Evolutionary conservation across 2,888 invertebrate genomes (phyloP), one percentile per base, ranked within the genome.

Genomic region (Catocala nupta): DNA sequence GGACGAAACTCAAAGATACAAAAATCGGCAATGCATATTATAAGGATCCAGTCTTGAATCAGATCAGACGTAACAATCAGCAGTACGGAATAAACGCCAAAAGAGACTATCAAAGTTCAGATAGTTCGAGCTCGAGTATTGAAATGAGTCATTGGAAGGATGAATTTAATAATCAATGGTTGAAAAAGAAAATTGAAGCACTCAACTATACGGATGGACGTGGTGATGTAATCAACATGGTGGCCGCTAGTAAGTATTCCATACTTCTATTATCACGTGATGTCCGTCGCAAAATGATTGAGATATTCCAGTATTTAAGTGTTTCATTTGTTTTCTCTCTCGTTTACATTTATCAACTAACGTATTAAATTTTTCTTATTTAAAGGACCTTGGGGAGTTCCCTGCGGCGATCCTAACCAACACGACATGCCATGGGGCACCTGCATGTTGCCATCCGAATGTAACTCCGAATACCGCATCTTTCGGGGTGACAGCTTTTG

Each of bases 341-440:
- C 16, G 16, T 16, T 1, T 16, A 16, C 16, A 16, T 16, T 1
- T 16, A 16, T 16, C 16, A 16, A 47, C 61, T n/a, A 51, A 48
- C 10, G 9, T 44, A 34, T 44, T 7, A 39, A 13, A 47, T 0
- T 10, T 49, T 48, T 3, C 6, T 8, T 48, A 1, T 55, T 69
- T 71, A 8, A 55, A 93, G 93, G 92, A 44, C 93, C 93, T 0
- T 93, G 92, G 93, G 93, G 92, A 1, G 85, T 90, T 4, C 82
- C 88, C 0, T 93, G 93, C 64, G 93, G 93, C 0, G 93, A 93
- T 69, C 93, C 93, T 0, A 84, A 87, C 51, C 91, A 91, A 60
- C 90, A 91, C 58, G 92, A 93, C 58, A 83, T 88, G 81, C 94
- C 92, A 0, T 92, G 92, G 93, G 93, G 92, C 0, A 74, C 79